A percentile compares a stretch with the other conserved stretches of the same genome.
Evolutionary conservation across 2,888 invertebrate genomes (phyloP).

Genomic region (Conops quadrifasciatus): DNA sequence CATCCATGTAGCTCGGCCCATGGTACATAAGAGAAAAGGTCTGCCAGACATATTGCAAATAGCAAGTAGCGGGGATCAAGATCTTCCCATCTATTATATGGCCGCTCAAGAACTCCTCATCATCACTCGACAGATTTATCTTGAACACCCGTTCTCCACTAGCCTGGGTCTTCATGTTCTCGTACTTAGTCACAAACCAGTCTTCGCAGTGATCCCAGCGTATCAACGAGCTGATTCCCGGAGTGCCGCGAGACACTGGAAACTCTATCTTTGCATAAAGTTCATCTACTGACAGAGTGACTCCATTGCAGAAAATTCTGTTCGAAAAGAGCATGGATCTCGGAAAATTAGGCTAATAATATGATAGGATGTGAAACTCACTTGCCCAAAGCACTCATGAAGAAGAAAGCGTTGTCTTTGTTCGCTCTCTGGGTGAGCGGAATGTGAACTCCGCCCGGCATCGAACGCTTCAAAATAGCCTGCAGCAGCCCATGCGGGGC

Average conservation of each 20-base stretch:
- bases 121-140: conserved; percentile 72
- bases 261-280: conserved; percentile 78
- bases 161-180: conserved; percentile 73
- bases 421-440: conserved; percentile 70
- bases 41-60: conserved; percentile 78
- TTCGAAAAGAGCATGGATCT: conserved; percentile 48
- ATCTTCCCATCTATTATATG: conserved; percentile 83
- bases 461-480: conserved; percentile 71
- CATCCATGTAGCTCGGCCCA: conserved; percentile 72
- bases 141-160: conserved; percentile 73
- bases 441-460: conserved; percentile 67
- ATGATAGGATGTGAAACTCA: conserved; percentile 51
- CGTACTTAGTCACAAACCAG: conserved; percentile 77
- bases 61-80: conserved; percentile 81
- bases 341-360: conserved; percentile 7
- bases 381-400: conserved; percentile 65
- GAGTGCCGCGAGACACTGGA: conserved; percentile 86
- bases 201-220: conserved; percentile 84
- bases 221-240: conserved; percentile 80
- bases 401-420: conserved; percentile 61
- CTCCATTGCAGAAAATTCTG: conserved; percentile 78
- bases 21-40: conserved; percentile 75
- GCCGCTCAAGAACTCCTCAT: conserved; percentile 77
- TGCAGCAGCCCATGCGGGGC: conserved; percentile 75
- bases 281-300: conserved; percentile 76